Evolutionary conservation across 2,797 vertebrate species (phyloP).

Genomic region (Babyrousa celebensis): DNA sequence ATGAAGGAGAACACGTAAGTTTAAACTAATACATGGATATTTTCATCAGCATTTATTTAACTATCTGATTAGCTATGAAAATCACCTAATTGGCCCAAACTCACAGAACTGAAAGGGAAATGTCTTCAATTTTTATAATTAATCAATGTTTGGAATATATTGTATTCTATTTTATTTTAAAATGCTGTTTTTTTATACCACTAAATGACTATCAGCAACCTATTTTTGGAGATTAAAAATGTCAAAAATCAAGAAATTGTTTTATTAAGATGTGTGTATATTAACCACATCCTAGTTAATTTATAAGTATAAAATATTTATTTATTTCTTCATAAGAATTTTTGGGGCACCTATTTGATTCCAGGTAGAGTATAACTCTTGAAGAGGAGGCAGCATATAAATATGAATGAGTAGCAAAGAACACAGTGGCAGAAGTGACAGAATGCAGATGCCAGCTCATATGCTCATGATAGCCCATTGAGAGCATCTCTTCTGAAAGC

Average conservation of each 20-base stretch:
- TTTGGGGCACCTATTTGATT: not conserved
- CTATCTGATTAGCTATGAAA: conserved; percentile 50
- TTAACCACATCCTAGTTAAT: not conserved
- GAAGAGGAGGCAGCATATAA: not conserved
- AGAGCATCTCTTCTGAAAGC: not conserved
- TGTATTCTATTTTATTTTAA: conserved; percentile 50
- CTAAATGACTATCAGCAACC: not conserved
- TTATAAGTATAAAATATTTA: not conserved
- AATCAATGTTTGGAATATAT: conserved; percentile 24
- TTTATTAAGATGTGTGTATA: conserved; percentile 14
- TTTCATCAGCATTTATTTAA: conserved; percentile 54
- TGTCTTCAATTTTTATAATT: not conserved
- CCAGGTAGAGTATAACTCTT: not conserved
- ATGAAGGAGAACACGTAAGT: not conserved
- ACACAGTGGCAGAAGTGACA: rapidly evolving
- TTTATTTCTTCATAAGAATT: conserved; percentile 12
- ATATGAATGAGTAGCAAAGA: not conserved
- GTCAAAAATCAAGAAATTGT: conserved; percentile 25
- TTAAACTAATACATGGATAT: not conserved
- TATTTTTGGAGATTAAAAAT: conserved; percentile 49
- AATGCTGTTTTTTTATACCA: conserved; percentile 27
- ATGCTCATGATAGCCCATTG: rapidly evolving
- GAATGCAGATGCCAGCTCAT: not conserved
- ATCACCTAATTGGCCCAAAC: conserved; percentile 33
- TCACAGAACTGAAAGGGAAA: not conserved